These are phyloP conservation scores for Drosophila gaucha DNA, from an alignment of 2,888 invertebrate species.

Conservation along the genomic window DNA sequence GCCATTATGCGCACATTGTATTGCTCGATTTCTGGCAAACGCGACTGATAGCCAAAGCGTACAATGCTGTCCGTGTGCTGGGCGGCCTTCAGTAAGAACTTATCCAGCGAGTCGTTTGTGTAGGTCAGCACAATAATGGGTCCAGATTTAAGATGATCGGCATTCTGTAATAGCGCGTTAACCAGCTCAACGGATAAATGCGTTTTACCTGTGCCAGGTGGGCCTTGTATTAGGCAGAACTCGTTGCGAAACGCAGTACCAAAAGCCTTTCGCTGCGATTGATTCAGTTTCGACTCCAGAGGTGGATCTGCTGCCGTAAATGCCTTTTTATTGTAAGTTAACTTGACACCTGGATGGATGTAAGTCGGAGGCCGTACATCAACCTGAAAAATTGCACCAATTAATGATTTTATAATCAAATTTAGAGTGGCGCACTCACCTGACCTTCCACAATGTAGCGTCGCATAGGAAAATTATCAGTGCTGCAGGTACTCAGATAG, in stretches of 20 bases:
- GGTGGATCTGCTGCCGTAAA: slow-evolving; percentile 83
- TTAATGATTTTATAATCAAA: neutral
- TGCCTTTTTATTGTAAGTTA: slow-evolving; percentile 54
- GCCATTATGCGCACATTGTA: slow-evolving; percentile 84
- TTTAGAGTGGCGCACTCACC: slow-evolving; percentile 75
- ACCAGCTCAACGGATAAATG: slow-evolving; percentile 91
- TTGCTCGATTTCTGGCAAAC: slow-evolving; percentile 86
- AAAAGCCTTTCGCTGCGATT: slow-evolving; percentile 89
- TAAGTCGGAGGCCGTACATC: slow-evolving; percentile 81
- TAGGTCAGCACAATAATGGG: slow-evolving; percentile 91
- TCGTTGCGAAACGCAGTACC: slow-evolving; percentile 89
- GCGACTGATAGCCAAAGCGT: slow-evolving; percentile 89
- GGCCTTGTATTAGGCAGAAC: slow-evolving; percentile 93
- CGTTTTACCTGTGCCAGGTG: slow-evolving; percentile 95
- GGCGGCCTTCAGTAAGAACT: slow-evolving; percentile 91
- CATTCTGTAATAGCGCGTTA: slow-evolving; percentile 88
- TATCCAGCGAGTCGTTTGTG: slow-evolving; percentile 95
- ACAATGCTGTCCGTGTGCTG: slow-evolving; percentile 87
- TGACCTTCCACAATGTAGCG: slow-evolving; percentile 88
- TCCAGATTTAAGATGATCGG: slow-evolving; percentile 83
- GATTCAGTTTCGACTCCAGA: slow-evolving; percentile 85
- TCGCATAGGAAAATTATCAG: slow-evolving; percentile 88
- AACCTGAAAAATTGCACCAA: slow-evolving; percentile 4
- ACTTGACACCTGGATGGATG: slow-evolving; percentile 69
- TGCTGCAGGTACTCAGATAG: slow-evolving; percentile 87